Base-by-base conservation (phyloP, 2,113 vertebrate species). In the Calyptomena viridis region DNA sequence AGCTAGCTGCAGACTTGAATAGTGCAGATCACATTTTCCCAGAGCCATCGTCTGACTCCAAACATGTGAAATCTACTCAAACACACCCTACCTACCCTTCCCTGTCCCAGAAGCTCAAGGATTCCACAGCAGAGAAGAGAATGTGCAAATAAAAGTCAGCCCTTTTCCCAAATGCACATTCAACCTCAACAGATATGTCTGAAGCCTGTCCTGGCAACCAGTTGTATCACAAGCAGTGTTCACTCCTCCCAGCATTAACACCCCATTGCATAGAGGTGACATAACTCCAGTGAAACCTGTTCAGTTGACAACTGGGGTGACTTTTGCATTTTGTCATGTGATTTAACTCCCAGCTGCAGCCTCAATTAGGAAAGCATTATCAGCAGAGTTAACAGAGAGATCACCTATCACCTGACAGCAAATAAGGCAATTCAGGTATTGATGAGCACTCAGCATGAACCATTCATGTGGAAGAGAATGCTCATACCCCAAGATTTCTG, bases 211-310 rank as follows among this genome's bases (percentile, higher is more conserved):
- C 72, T 40, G 74, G 47, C 46, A 58, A 52, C 7, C 8, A 64
- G 22, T 23, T 49, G 10, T 21, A 87, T 37, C 60, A 16, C 13
- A 71, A 55, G 39, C 1, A 24, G 10, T 1, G 9, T 42, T 67
- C 6, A 1, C 44, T 86, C 81, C 74, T 87, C 87, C 89, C 87
- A 93, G 87, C 55, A 20, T 27, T 35, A 59, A 53, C 50, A 93
- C 8, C 37, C 58, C 52, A 73, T 56, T 62, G 81, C 11, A 64
- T 1, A 80, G 63, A 96, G 22, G 69, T 35, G 71, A 89, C 68
- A 28, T 67, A 92, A 53, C 60, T 90, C 79, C 62, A 92, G 75
- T 40, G 63, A 74, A 94, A 93, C 74, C 89, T 77, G 92, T 50
- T 93, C 76, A 3, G 14, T 23, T 89, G 80, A 91, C 69, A 86